These are phyloP conservation scores for Camptogramma bilineatum DNA, from an alignment of 2,888 invertebrate species.

Conservation along the genomic window DNA sequence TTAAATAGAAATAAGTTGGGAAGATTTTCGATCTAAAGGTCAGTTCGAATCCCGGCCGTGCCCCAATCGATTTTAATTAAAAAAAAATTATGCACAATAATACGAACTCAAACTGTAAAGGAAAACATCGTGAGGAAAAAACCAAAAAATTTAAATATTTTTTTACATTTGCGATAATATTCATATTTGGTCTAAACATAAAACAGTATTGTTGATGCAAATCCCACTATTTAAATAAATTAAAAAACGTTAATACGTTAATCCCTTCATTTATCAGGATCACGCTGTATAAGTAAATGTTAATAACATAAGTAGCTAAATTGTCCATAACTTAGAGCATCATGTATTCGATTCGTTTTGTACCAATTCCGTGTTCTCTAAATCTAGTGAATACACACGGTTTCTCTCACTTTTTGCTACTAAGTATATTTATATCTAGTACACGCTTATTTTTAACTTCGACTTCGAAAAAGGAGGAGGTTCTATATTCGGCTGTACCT, in stretches of 20 bases:
- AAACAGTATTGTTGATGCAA: slow-evolving; percentile 20
- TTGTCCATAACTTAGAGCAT: slow-evolving; percentile 13
- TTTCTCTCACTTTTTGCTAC: not conserved
- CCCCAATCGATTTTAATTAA: too few relatives aligned
- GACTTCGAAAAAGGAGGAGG: too few relatives aligned
- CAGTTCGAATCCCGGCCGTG: too few relatives aligned
- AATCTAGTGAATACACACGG: not conserved
- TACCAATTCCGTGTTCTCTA: not conserved
- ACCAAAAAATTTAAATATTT: not conserved
- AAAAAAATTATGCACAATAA: not conserved
- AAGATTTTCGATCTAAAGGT: too few relatives aligned
- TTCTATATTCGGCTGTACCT: too few relatives aligned
- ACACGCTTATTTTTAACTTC: too few relatives aligned
- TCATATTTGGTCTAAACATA: slow-evolving; percentile 4
- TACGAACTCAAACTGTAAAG: too few relatives aligned
- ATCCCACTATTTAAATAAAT: slow-evolving; percentile 26
- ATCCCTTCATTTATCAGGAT: slow-evolving; percentile 26
- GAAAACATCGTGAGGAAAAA: not conserved
- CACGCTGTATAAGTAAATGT: slow-evolving; percentile 4
- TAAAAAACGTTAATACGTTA: slow-evolving; percentile 5
- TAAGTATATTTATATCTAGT: not conserved
- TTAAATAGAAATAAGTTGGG: too few relatives aligned
- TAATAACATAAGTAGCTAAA: slow-evolving; percentile 18
- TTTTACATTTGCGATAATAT: slow-evolving; percentile 1
- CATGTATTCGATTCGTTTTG: slow-evolving; percentile 5